Evolutionary conservation across 1,140 invertebrate species (phyloP).

Genomic region (Condylostylus longicornis): DNA sequence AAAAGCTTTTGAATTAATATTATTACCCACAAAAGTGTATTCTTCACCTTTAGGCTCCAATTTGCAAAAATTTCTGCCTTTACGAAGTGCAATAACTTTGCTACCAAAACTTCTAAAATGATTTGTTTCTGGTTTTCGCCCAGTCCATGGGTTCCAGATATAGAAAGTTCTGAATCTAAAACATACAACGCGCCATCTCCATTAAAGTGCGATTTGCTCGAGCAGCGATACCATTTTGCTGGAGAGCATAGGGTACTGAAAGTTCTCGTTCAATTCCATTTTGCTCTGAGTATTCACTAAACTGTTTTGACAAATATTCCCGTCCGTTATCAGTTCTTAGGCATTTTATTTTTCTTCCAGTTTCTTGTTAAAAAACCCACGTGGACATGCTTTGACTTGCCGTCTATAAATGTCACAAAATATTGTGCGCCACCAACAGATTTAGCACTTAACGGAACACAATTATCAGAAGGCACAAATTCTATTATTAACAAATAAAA

Average conservation of each 20-base stretch:
- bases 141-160: constrained; percentile 19
- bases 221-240: constrained; percentile 26
- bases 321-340: constrained; percentile 19
- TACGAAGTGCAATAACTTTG: constrained; percentile 11
- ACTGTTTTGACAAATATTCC: constrained; percentile 18
- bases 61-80: constrained; percentile 6
- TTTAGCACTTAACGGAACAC: constrained; percentile 23
- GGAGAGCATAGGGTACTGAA: constrained; percentile 18
- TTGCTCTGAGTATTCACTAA: constrained; percentile 13
- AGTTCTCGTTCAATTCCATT: constrained; percentile 9
- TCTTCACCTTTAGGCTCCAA: constrained; percentile 3
- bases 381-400: constrained; percentile 19
- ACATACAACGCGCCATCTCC: constrained; percentile 13
- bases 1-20: constrained; percentile 4
- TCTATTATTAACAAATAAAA: constrained; percentile 3
- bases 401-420: constrained; percentile 30
- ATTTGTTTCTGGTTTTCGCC: constrained; percentile 19
- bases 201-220: constrained; percentile 15
- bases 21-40: constrained; percentile 6
- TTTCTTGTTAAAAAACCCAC: constrained; percentile 17
- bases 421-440: constrained; percentile 21
- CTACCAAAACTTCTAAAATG: constrained; percentile 23
- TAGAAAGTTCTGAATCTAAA: constrained; percentile 9
- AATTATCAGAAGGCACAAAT: constrained; percentile 29
- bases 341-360: constrained; percentile 11